Conservation (phyloP, 2,797 vertebrate genomes). For the Hyperoplus immaculatus region DNA sequence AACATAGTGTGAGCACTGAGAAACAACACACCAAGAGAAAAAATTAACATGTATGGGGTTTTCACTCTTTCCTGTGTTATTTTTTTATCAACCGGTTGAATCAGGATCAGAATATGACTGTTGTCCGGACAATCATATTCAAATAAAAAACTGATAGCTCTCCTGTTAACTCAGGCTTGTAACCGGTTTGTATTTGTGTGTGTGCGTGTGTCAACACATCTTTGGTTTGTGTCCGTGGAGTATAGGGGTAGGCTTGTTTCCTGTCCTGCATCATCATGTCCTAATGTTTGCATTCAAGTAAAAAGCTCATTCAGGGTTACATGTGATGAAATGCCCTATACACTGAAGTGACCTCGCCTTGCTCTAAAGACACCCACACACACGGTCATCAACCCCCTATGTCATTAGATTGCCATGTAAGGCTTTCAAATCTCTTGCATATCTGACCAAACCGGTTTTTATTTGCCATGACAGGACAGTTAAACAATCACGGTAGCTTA, state of each 20-base stretch:
- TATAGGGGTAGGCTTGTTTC: no score
- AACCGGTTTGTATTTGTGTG: background rate
- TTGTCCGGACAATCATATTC: background rate
- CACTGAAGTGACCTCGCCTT: no score
- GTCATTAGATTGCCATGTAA: background rate
- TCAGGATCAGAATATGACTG: no score
- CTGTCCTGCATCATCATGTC: background rate
- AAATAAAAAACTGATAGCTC: background rate
- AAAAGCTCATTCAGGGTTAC: background rate
- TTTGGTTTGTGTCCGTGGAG: background rate
- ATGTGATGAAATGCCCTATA: background rate
- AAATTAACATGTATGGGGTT: background rate
- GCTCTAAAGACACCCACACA: background rate
- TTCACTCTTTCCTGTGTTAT: background rate
- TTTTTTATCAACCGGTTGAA: background rate
- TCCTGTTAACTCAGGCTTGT: background rate
- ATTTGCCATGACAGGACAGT: background rate
- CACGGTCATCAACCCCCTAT: fast-evolving
- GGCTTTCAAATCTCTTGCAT: background rate
- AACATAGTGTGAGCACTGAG: background rate
- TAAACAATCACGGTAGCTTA: background rate
- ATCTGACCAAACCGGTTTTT: conserved; percentile 48
- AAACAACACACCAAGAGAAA: background rate
- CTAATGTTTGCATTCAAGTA: background rate
- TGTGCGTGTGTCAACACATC: background rate